Base-by-base conservation (phyloP, 1,140 invertebrate genomes). In the Drosophila sproati region DNA sequence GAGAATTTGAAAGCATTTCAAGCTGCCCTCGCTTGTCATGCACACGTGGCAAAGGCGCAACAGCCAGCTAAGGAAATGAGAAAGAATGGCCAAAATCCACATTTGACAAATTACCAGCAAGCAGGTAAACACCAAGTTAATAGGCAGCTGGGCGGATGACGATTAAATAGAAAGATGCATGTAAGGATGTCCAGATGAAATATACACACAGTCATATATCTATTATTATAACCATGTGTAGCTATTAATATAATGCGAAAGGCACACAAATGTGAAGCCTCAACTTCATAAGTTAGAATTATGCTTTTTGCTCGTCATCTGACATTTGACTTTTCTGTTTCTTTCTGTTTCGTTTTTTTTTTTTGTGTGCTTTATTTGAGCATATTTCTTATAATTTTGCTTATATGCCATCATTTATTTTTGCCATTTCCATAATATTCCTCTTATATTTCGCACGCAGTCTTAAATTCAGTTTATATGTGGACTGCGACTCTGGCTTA, bases 81-180 rank as follows among this genome's bases (percentile, higher is more conserved):
- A 62, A 77, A 66, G 61, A 67, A 77, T 59, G 62, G 43, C 78
- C 78, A 70, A 77, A 85, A 80, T 77, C 60, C 81, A 54, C 77
- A 87, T 87, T 87, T 86, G 82, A 86, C 82, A 86, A 86, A 86
- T 86, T 86, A 87, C 82, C 78, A 78, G 68, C 64, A 56, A 62
- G 50, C 77, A 86, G 81, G 77, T 83, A 87, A 85, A 78, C 78
- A 81, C 66, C 59, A 74, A 56, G 69, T 57, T 50, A 47, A 52
- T 63, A 68, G 59, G 70, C 39, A 8, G 12, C 28, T 37, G 32
- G 31, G 45, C 5, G 43, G 31, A 41, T 34, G 12, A 29, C 52
- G 35, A 32, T 43, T 32, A 50, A 78, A 60, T 55, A 4, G 57
- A 6, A 4, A 5, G 34, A 29, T 43, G 6, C 7, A 5, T 45